A percentile compares a stretch with the other conserved stretches of the same genome.
Conservation (phyloP, 1,140 invertebrate genomes). For the Piezodorus guildinii region DNA sequence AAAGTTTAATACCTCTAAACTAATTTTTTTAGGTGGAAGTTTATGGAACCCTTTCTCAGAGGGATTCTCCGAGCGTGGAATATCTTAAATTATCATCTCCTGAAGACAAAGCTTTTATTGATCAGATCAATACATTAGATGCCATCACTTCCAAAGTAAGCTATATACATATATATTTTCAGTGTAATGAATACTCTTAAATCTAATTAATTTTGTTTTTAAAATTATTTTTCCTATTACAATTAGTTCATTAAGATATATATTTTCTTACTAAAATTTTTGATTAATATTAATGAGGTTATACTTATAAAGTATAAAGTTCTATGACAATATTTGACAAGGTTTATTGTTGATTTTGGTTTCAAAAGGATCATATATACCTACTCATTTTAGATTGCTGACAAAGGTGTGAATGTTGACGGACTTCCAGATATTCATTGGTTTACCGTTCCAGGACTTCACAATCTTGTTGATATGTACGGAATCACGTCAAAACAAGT, state of each 20-base stretch:
- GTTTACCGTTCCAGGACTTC: conserved; percentile 48
- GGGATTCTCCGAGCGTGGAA: conserved; percentile 17
- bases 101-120: conserved; percentile 28
- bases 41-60: conserved; percentile 9
- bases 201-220: too few relatives aligned
- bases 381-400: conserved; percentile 32
- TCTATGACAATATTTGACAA: too few relatives aligned
- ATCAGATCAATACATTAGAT: conserved; percentile 31
- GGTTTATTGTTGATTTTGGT: too few relatives aligned
- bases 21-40: conserved; percentile 12
- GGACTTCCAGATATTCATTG: conserved; percentile 52
- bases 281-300: too few relatives aligned
- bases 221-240: too few relatives aligned
- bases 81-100: conserved; percentile 14
- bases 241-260: too few relatives aligned
- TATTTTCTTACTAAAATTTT: too few relatives aligned
- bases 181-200: too few relatives aligned
- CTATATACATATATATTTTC: not conserved
- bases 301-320: too few relatives aligned
- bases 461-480: conserved; percentile 49
- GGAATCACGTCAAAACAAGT: conserved; percentile 51
- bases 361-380: too few relatives aligned
- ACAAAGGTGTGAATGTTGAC: conserved; percentile 40
- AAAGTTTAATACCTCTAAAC: too few relatives aligned
- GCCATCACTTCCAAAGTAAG: conserved; percentile 20